phyloP scores from a whole-genome alignment of 2,888 invertebrate genomes.

The Plagiodera versicolora region DNA sequence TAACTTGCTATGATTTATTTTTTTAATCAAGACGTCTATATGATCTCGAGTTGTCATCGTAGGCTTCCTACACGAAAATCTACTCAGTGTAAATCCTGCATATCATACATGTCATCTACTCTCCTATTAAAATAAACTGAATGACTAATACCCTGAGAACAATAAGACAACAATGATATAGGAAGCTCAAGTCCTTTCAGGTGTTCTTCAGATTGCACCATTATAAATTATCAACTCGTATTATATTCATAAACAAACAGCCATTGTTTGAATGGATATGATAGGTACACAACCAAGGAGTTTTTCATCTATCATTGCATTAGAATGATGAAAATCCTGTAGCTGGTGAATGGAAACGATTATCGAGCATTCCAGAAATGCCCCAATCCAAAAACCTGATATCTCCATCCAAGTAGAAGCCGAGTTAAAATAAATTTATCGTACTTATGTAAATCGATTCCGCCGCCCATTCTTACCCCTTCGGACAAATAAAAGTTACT shows the following conservation, averaged over 20 bases:
- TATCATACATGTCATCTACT: conserved; percentile 15
- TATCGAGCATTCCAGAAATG: too few relatives aligned
- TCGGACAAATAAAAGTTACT: not conserved
- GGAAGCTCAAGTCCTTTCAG: conserved; percentile 20
- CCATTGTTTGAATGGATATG: not conserved
- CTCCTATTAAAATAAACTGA: conserved; percentile 15
- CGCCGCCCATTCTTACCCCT: not conserved
- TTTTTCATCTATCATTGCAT: not conserved
- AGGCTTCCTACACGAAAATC: not conserved
- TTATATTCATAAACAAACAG: not conserved
- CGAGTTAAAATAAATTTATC: not conserved
- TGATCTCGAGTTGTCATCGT: not conserved
- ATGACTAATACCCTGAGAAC: conserved; percentile 18
- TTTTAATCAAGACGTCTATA: not conserved
- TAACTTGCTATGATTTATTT: not conserved
- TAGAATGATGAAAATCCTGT: too few relatives aligned
- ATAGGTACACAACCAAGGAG: not conserved
- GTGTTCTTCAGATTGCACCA: conserved; percentile 19
- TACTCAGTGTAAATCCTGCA: not conserved
- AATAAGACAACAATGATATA: conserved; percentile 13
- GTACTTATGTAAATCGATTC: not conserved
- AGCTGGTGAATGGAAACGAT: too few relatives aligned
- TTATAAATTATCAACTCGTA: conserved; percentile 13
- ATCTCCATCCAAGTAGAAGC: too few relatives aligned
- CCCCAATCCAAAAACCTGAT: too few relatives aligned